These are phyloP conservation scores for Cantharis rustica DNA, from an alignment of 2,888 invertebrate species.

Conservation along the genomic window DNA sequence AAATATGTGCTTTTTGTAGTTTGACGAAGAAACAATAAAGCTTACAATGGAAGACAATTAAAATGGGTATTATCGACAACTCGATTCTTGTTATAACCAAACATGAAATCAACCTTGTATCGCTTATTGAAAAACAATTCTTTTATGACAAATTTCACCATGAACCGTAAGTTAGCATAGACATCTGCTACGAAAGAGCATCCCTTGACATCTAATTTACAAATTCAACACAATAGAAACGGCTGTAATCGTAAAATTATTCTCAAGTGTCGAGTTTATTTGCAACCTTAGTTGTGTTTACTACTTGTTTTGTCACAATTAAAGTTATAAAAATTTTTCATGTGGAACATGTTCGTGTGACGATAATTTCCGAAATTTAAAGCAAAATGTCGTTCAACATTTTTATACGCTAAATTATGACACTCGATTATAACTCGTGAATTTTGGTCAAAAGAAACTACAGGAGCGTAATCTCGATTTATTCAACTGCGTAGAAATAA, in stretches of 20 bases:
- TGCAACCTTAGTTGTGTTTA: neutral
- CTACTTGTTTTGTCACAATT: neutral
- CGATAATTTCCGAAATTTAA: neutral
- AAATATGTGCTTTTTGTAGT: neutral
- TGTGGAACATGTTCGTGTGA: neutral
- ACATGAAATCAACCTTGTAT: neutral
- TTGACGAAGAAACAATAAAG: neutral
- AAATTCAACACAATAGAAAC: neutral
- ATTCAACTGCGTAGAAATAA: neutral
- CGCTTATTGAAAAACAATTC: neutral
- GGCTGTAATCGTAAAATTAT: neutral
- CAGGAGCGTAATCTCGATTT: neutral
- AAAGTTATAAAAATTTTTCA: neutral
- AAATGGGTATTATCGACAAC: neutral
- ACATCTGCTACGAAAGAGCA: neutral
- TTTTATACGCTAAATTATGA: neutral
- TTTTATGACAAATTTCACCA: neutral
- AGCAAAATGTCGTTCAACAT: neutral
- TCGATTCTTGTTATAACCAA: neutral
- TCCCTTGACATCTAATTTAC: neutral
- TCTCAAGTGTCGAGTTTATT: neutral
- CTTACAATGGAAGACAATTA: neutral
- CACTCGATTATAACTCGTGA: neutral
- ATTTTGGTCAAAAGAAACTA: neutral
- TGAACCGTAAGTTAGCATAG: neutral